Evolutionary conservation across 2,888 invertebrate genomes (phyloP).

Genomic region (Myopa tessellatipennis): DNA sequence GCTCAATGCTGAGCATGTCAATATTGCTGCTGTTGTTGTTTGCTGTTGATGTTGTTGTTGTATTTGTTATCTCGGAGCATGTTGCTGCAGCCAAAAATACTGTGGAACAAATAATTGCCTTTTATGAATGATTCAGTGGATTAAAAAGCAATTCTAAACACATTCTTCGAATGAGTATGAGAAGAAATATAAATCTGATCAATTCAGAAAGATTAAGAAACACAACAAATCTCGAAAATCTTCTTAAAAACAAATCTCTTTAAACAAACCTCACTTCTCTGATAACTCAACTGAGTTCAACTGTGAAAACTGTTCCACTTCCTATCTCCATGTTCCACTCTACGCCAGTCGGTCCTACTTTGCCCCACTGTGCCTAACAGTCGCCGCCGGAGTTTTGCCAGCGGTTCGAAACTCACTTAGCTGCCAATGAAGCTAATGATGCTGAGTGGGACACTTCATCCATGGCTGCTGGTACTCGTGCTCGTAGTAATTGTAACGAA

Average conservation of each 20-base stretch:
- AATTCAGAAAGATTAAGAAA: too few relatives aligned
- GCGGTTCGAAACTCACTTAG: slow-evolving; percentile 9
- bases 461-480: not conserved
- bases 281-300: too few relatives aligned
- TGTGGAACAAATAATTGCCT: not conserved
- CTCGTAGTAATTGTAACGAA: slow-evolving; percentile 30
- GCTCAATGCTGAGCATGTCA: slow-evolving; percentile 47
- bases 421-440: slow-evolving; percentile 38
- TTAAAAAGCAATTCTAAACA: too few relatives aligned
- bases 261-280: too few relatives aligned
- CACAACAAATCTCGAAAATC: too few relatives aligned
- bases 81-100: not conserved
- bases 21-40: not conserved
- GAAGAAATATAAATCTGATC: too few relatives aligned
- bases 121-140: too few relatives aligned
- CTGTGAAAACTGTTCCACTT: too few relatives aligned
- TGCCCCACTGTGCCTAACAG: slow-evolving; percentile 19
- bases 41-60: not conserved
- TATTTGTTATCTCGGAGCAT: not conserved
- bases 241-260: too few relatives aligned
- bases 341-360: not conserved
- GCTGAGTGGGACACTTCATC: slow-evolving; percentile 37
- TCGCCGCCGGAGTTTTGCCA: slow-evolving; percentile 4
- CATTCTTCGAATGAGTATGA: too few relatives aligned
- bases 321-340: too few relatives aligned